Evolutionary conservation across 2,797 vertebrate genomes (phyloP).

Genomic region (Enteromius unitaeniatus): DNA sequence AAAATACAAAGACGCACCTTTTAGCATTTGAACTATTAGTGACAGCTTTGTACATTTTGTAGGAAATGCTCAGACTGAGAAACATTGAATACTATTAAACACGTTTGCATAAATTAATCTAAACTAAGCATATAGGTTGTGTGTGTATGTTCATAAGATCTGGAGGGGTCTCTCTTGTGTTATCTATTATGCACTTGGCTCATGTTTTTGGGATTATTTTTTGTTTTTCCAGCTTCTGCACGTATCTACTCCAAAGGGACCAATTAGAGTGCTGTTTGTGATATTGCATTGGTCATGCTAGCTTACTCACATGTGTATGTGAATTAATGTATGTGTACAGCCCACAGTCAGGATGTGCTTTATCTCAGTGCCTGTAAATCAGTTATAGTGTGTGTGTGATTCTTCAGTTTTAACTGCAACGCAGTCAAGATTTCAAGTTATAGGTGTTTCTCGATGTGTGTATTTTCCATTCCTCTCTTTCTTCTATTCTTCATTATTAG

Average conservation of each 20-base stretch:
- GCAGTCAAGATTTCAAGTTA: conserved; percentile 45
- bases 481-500: not conserved
- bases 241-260: conserved; percentile 30
- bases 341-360: not conserved
- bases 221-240: conserved; percentile 25
- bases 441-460: not conserved
- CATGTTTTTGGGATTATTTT: not conserved
- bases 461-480: not conserved
- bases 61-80: not conserved
- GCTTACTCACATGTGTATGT: not conserved
- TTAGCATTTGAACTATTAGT: not conserved
- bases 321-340: not conserved
- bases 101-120: not conserved
- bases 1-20: not conserved
- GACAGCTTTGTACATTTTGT: not conserved
- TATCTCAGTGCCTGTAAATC: not conserved
- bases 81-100: not conserved
- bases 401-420: conserved; percentile 45
- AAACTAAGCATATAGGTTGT: not conserved
- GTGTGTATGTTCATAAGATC: not conserved
- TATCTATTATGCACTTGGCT: not conserved
- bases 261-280: conserved; percentile 25
- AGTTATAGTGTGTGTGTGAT: conserved; percentile 2
- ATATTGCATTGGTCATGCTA: conserved; percentile 12
- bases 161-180: not conserved